These are phyloP conservation scores for Odontomachus brunneus DNA, from an alignment of 1,140 invertebrate genomes.

Conservation along the genomic window DNA sequence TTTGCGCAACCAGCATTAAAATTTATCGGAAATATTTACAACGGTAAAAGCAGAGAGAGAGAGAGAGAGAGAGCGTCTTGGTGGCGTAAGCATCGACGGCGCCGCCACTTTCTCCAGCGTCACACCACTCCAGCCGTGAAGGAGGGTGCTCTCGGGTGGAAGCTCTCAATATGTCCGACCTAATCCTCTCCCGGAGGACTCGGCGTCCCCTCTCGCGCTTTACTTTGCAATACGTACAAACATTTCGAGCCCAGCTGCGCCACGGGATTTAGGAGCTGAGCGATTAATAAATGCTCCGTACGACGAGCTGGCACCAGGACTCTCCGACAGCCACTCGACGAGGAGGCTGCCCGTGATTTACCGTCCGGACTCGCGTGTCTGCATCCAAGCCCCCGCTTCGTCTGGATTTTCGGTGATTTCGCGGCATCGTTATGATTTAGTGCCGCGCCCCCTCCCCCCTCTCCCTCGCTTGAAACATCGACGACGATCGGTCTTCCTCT, in stretches of 20 bases:
- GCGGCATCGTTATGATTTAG: conserved; percentile 74
- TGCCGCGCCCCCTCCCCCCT: conserved; percentile 39
- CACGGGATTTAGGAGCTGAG: conserved; percentile 76
- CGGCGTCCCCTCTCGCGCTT: conserved; percentile 66
- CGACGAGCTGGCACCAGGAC: conserved; percentile 72
- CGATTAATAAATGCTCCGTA: conserved; percentile 77
- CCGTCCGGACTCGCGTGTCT: conserved; percentile 72
- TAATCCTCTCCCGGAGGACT: conserved; percentile 78
- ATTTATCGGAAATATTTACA: conserved; percentile 32
- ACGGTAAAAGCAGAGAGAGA: conserved; percentile 53
- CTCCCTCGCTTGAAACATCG: conserved; percentile 69
- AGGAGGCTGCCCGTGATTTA: conserved; percentile 70
- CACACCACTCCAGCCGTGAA: conserved; percentile 46
- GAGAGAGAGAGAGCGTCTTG: too few species aligned
- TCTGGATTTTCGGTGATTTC: conserved; percentile 72
- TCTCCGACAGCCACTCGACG: conserved; percentile 76
- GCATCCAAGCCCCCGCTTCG: conserved; percentile 69
- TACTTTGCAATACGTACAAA: conserved; percentile 77
- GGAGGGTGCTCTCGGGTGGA: conserved; percentile 75
- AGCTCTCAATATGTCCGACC: conserved; percentile 82
- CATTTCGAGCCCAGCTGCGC: conserved; percentile 76
- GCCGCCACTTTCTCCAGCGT: conserved; percentile 30
- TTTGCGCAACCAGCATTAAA: too few species aligned
- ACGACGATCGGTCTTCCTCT: conserved; percentile 61
- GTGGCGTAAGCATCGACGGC: conserved; percentile 45